Evolutionary conservation across 2,888 invertebrate species (phyloP), one percentile per base, ranked within the genome.

Genomic region (Rhogogaster chlorosoma): DNA sequence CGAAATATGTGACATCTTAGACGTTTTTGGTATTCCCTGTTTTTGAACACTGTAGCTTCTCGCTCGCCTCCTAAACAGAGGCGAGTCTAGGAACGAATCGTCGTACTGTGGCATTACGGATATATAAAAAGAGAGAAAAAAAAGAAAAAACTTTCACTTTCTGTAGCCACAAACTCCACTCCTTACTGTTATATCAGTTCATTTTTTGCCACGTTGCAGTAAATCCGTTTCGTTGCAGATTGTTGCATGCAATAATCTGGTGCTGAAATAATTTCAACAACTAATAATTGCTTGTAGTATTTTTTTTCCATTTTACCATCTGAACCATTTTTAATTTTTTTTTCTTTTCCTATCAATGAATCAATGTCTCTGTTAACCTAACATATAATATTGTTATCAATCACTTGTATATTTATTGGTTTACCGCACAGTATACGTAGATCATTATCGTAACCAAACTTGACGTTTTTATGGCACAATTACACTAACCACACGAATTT

Each of bases 41-140:
- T 92, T 93, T 82, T 92, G 91, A 87, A 93, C 91, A 85, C 92
- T 92, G 88, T 93, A 93, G 84, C 92, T 93, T 80, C 92, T 92
- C 61, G 92, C 91, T 57, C 93, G 92, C 71, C 93, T 92, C 85
- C 92, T 91, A 87, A 93, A 93, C 61, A 92, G 88, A 87, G 93
- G 92, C 86, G 93, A 93, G 86, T 93, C 91, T 80, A 93, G 90
- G 85, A 93, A 93, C 61, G 91, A 91, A 83, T 93, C 93, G 90
- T 93, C 93, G 92, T 92, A 93, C 83, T 93, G 93, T 85, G 93
- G 93, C 93, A 93, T 93, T 57, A 57, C 6, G 22, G 3, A n/a
- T 61, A 22, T 2, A 26, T 9, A 26, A 10, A 61, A 61, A 9
- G 3, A 26, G 10, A 15, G 12, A 29, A 18, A 26, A 15, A 26